Percentiles rank a stretch among this genome's conserved stretches.
These are phyloP conservation scores for Heliconius himera DNA, from an alignment of 1,140 invertebrate species.

Conservation along the genomic window DNA sequence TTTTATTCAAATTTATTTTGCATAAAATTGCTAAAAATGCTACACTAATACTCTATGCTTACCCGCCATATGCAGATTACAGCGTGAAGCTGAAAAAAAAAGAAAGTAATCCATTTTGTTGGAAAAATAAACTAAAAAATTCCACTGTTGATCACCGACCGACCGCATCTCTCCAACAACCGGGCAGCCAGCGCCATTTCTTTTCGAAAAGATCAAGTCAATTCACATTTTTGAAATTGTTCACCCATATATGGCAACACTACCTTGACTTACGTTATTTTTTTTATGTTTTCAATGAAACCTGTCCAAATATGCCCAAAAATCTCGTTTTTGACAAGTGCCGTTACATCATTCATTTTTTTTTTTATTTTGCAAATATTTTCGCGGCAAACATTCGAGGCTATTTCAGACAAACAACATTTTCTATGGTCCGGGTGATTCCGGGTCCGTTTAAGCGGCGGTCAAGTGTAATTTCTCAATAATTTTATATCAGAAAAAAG, in stretches of 20 bases:
- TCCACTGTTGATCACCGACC: background rate
- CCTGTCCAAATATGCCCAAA: background rate
- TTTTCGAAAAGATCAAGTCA: background rate
- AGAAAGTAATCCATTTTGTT: background rate
- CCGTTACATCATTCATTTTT: background rate
- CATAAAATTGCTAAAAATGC: too few relatives aligned
- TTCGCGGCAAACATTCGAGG: background rate
- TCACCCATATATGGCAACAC: background rate
- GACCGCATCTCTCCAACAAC: background rate
- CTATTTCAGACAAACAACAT: background rate
- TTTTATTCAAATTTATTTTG: too few relatives aligned
- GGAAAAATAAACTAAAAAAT: background rate
- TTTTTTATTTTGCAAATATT: background rate
- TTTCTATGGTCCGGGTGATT: background rate
- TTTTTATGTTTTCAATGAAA: constrained; percentile 11
- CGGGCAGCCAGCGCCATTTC: background rate
- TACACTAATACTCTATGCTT: background rate
- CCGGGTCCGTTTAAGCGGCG: too few relatives aligned
- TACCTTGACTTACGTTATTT: constrained; percentile 7
- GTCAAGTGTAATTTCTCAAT: too few relatives aligned
- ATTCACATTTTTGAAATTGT: constrained; percentile 2
- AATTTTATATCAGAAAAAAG: too few relatives aligned
- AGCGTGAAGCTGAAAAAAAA: background rate
- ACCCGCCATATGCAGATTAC: background rate
- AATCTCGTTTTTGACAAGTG: constrained; percentile 6